Evolutionary conservation across 2,113 vertebrate species (phyloP), one percentile per base, ranked within the genome.

Genomic region (Toxotes chatareus): DNA sequence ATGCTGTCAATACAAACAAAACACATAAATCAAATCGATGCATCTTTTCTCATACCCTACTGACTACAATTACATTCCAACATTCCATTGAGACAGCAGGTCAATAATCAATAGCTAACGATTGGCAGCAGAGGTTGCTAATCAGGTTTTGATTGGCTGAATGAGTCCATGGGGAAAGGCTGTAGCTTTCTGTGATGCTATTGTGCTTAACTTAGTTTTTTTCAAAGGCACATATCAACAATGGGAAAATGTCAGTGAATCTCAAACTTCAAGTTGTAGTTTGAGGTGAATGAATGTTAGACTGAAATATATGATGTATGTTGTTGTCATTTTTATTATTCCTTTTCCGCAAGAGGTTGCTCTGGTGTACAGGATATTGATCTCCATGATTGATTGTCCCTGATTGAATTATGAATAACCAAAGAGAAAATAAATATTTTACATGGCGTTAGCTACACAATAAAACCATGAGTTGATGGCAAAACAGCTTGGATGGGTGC

Each of bases 61-160:
- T 51, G 70, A 27, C 73, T 64, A 42, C 51, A 16, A 84, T 86
- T 90, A 91, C 27, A 27, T 27, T 27, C 27, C 27, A 27, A 27
- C 27, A 27, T 90, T 90, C 88, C 86, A 90, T 73, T 91, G 78
- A 87, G 66, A 66, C 44, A 51, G 21, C 21, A 1, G 59, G 10
- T 91, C 86, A 73, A 90, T 93, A 91, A 92, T 91, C 90, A 88
- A 86, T 92, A 74, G 14, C n/a, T 72, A 91, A 66, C 72, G 87
- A 93, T 90, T 74, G 71, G 73, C 75, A 78, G 32, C 60, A 76
- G 66, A 85, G 70, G 59, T 85, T 89, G 76, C 86, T 89, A 90
- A 92, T 91, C 80, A 79, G 70, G 77, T 78, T 82, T 61, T 86
- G 83, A 88, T 86, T 89, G 84, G 82, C 72, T 73, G 75, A 92